phyloP scores from a whole-genome alignment of 2,113 vertebrate species.

The Xenotilapia longispinis region DNA sequence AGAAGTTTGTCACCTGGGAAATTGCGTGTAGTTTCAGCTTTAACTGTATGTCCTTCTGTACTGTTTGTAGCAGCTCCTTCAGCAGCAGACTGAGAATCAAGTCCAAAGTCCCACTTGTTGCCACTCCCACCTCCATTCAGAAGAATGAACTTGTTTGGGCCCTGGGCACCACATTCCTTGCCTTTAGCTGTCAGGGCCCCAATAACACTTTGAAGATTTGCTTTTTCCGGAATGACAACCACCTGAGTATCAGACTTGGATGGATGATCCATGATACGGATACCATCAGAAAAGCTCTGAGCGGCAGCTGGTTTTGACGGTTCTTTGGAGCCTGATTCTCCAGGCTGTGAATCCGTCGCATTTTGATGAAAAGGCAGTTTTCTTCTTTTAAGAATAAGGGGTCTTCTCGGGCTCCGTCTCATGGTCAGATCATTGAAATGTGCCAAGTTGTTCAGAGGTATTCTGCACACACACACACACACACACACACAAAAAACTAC shows the following conservation, averaged over 20 bases:
- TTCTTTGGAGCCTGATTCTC: background rate
- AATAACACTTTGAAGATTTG: conserved; percentile 85
- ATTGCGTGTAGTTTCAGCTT: background rate
- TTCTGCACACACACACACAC: background rate
- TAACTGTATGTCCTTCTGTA: background rate
- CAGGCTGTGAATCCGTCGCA: background rate
- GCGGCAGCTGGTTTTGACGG: background rate
- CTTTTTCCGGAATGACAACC: conserved; percentile 79
- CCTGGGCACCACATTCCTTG: conserved; percentile 81
- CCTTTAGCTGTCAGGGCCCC: conserved; percentile 82
- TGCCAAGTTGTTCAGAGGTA: background rate
- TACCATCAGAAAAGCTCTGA: conserved; percentile 71
- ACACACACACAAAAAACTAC: background rate
- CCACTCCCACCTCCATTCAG: conserved; percentile 66
- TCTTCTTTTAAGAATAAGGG: conserved; percentile 91
- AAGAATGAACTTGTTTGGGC: conserved; percentile 92
- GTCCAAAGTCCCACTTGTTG: background rate
- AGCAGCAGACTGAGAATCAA: background rate
- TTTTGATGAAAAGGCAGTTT: conserved; percentile 76
- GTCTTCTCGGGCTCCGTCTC: conserved; percentile 88
- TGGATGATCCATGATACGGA: conserved; percentile 85
- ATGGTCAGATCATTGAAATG: conserved; percentile 70
- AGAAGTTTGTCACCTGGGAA: background rate
- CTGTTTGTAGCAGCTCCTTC: background rate
- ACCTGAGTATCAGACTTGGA: conserved; percentile 84